These are phyloP conservation scores for Kradibia gibbosae DNA, from an alignment of 1,140 invertebrate species.

Conservation along the genomic window DNA sequence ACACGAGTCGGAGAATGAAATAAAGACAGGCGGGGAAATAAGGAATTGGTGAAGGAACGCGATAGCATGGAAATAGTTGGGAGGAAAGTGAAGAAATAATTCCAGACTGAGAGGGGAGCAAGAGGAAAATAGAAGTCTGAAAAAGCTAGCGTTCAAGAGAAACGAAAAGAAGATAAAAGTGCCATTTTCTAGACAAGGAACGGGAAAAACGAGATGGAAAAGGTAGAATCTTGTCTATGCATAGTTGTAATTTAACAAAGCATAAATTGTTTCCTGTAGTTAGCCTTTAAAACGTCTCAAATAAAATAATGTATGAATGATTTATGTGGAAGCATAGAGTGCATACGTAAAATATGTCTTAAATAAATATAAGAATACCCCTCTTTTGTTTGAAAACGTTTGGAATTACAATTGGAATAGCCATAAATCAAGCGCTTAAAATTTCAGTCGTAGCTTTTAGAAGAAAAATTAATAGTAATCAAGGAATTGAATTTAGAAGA, in stretches of 20 bases:
- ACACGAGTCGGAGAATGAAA: not conserved
- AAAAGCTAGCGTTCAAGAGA: not conserved
- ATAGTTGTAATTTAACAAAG: not conserved
- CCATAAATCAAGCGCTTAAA: too few species aligned
- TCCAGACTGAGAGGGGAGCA: not conserved
- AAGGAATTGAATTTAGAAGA: too few species aligned
- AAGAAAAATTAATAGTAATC: too few species aligned
- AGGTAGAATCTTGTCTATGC: conserved; percentile 4
- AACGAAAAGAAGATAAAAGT: conserved; percentile 7
- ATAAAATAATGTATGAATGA: conserved; percentile 1
- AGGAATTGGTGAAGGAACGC: not conserved
- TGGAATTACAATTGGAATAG: too few species aligned
- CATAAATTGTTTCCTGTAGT: conserved; percentile 1
- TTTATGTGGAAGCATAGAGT: not conserved
- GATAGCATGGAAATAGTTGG: conserved; percentile 3
- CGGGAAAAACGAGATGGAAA: not conserved
- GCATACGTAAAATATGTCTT: not conserved
- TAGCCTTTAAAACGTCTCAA: conserved; percentile 5
- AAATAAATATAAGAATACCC: not conserved
- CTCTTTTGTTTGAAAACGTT: too few species aligned
- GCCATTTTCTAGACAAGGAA: not conserved
- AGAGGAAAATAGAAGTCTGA: not conserved
- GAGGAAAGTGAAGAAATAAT: not conserved
- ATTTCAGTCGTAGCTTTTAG: too few species aligned
- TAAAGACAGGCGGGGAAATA: not conserved